A percentile compares a stretch with the other conserved stretches of the same genome.
phyloP scores from a whole-genome alignment of 2,113 vertebrate species.

The Leucoraja erinaceus region DNA sequence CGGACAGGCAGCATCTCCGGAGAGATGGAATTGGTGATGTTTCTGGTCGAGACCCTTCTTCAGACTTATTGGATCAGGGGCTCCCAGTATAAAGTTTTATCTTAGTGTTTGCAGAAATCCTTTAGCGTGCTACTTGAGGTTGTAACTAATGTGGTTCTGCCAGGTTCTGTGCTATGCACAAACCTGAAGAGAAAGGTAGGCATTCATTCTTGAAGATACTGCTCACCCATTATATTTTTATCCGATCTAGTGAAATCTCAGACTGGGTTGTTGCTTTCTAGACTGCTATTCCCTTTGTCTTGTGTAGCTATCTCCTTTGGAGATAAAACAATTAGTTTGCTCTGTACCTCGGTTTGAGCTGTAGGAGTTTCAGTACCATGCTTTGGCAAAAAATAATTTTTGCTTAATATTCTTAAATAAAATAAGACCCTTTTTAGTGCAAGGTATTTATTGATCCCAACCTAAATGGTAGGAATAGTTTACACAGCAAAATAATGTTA shows the following conservation, averaged over 20 bases:
- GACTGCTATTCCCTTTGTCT: background rate
- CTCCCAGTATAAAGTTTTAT: no score
- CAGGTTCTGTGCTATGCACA: no score
- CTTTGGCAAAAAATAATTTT: no score
- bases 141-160: no score
- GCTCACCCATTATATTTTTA: background rate
- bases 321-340: background rate
- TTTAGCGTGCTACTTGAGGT: no score
- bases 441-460: background rate
- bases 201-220: background rate
- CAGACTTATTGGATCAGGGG: no score
- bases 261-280: background rate
- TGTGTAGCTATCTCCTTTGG: background rate
- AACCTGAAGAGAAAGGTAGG: no score
- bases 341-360: background rate
- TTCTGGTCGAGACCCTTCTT: no score
- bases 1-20: no score
- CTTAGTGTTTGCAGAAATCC: no score
- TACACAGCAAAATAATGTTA: background rate
- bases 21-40: no score
- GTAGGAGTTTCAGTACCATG: background rate
- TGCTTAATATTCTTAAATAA: no score
- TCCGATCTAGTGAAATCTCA: background rate
- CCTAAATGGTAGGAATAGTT: background rate
- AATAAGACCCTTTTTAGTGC: background rate